A percentile compares a stretch with the other conserved stretches of the same genome.
These are phyloP conservation scores for Drosophila ogumai DNA, from an alignment of 1,140 invertebrate species.

Conservation along the genomic window DNA sequence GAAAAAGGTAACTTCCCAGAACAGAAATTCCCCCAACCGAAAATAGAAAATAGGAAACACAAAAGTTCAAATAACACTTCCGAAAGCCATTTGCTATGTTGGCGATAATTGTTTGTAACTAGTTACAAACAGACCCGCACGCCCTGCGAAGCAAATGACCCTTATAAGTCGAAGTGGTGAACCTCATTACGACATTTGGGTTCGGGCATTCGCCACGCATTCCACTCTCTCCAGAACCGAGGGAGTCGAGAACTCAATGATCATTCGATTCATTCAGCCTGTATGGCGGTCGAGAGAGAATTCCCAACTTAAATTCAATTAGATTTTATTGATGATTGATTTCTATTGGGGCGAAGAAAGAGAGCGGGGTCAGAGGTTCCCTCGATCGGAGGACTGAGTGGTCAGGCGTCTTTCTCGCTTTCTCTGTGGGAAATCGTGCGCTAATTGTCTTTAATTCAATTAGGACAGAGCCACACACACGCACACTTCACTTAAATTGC, in stretches of 20 bases:
- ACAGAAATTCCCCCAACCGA: slow-evolving; percentile 18
- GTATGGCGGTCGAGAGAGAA: slow-evolving; percentile 30
- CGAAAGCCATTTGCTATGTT: slow-evolving; percentile 77
- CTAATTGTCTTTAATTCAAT: slow-evolving; percentile 79
- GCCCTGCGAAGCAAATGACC: slow-evolving; percentile 38
- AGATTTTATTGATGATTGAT: slow-evolving; percentile 81
- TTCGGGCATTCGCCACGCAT: slow-evolving; percentile 45
- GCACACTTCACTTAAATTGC: slow-evolving; percentile 56
- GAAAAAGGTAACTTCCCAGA: slow-evolving; percentile 51
- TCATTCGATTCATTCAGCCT: slow-evolving; percentile 39
- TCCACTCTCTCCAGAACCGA: slow-evolving; percentile 3
- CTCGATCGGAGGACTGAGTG: slow-evolving; percentile 15
- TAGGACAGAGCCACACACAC: slow-evolving; percentile 33
- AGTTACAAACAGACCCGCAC: slow-evolving; percentile 39
- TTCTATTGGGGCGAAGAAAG: slow-evolving; percentile 20
- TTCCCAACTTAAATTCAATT: slow-evolving; percentile 68
- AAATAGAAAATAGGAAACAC: slow-evolving; percentile 28
- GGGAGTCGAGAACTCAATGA: slow-evolving; percentile 27
- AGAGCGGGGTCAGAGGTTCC: slow-evolving; percentile 33
- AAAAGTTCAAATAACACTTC: slow-evolving; percentile 76
- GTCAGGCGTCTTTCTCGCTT: slow-evolving; percentile 18
- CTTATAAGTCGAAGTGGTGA: slow-evolving; percentile 40
- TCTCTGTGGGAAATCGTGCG: slow-evolving; percentile 10
- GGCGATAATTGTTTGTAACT: slow-evolving; percentile 64
- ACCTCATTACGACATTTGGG: slow-evolving; percentile 41